Evolutionary conservation across 2,797 vertebrate genomes (phyloP).

Genomic region (Sebastes melanostomus): DNA sequence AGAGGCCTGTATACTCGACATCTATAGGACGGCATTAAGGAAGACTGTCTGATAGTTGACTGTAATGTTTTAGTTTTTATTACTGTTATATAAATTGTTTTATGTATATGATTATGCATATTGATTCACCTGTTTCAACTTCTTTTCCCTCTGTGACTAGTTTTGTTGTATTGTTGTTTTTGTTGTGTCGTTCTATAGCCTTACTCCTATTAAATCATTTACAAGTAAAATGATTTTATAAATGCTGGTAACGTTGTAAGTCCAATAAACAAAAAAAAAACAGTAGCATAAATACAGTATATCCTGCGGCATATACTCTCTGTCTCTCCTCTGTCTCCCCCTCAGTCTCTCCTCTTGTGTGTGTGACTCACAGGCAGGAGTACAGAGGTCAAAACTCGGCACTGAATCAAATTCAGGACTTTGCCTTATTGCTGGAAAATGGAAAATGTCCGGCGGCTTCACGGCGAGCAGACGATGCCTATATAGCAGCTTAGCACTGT

Average conservation of each 20-base stretch:
- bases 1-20: neutral
- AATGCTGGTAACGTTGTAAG: neutral
- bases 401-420: slow-evolving; percentile 19
- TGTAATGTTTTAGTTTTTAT: neutral
- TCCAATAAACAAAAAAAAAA: neutral
- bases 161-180: too few species aligned
- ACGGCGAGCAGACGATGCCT: slow-evolving; percentile 7
- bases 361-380: neutral
- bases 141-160: too few species aligned
- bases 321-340: neutral
- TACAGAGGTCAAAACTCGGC: slow-evolving; percentile 28
- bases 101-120: neutral
- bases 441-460: neutral
- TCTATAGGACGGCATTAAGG: neutral
- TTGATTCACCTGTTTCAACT: too few species aligned
- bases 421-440: neutral
- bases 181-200: too few species aligned
- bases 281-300: neutral
- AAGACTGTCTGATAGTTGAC: neutral
- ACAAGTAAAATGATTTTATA: too few species aligned
- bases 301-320: neutral
- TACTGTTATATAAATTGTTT: neutral
- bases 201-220: too few species aligned
- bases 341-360: neutral
- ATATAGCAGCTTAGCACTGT: slow-evolving; percentile 1